A percentile compares a stretch with the other conserved stretches of the same genome.
phyloP scores from a whole-genome alignment of 2,888 invertebrate genomes.

The Scaptomyza parva region DNA sequence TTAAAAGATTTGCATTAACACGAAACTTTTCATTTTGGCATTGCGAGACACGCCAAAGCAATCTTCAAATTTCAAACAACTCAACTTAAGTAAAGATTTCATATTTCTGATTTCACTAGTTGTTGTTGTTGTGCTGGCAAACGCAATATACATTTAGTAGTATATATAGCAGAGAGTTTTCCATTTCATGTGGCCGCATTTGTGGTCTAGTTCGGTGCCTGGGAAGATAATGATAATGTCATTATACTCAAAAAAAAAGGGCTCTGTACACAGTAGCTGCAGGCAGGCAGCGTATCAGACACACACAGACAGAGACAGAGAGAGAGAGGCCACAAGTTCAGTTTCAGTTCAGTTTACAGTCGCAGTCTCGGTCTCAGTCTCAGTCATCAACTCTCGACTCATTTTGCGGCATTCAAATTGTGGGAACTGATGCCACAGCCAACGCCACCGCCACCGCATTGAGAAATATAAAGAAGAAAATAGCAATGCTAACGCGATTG shows the following conservation, averaged over 20 bases:
- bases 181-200: conserved; percentile 62
- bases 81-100: conserved; percentile 19
- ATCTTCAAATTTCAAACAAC: conserved; percentile 40
- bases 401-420: conserved; percentile 58
- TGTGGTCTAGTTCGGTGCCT: conserved; percentile 75
- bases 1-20: conserved; percentile 77
- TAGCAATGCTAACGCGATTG: conserved; percentile 33
- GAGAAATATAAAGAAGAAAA: conserved; percentile 35
- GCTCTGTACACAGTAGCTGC: conserved; percentile 52
- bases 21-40: conserved; percentile 79
- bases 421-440: conserved; percentile 50
- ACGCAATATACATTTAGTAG: conserved; percentile 9
- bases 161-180: conserved; percentile 48
- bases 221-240: conserved; percentile 78
- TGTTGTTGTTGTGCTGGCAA: neutral
- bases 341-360: conserved; percentile 20
- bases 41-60: conserved; percentile 70
- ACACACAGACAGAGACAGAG: no score
- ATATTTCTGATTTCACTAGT: conserved; percentile 51
- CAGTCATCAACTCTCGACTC: conserved; percentile 60
- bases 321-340: conserved; percentile 8
- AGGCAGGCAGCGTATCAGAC: conserved; percentile 34
- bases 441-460: conserved; percentile 41
- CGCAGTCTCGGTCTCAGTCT: conserved; percentile 59
- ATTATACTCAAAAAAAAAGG: conserved; percentile 67